Evolutionary conservation across 2,113 vertebrate genomes (phyloP).

Genomic region (Arothron firmamentum): DNA sequence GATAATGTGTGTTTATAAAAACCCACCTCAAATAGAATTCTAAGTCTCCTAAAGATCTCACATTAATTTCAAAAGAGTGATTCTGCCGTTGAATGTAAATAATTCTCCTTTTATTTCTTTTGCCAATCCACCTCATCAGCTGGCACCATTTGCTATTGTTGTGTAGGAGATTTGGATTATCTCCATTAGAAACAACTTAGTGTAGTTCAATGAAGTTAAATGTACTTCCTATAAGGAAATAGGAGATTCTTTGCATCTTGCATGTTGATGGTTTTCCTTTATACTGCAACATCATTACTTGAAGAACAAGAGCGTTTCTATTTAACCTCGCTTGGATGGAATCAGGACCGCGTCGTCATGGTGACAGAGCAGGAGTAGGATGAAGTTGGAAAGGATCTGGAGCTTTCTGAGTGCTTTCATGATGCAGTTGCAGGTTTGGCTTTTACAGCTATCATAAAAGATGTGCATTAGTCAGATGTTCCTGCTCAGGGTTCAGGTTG

Average conservation of each 20-base stretch:
- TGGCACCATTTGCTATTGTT: constrained; percentile 8
- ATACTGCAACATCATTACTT: no score
- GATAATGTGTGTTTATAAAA: constrained; percentile 6
- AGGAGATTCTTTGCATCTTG: background rate
- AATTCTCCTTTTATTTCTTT: background rate
- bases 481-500: constrained; percentile 6
- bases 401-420: background rate
- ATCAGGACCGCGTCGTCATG: no score
- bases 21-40: constrained; percentile 17
- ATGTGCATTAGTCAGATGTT: constrained; percentile 7
- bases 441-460: constrained; percentile 5
- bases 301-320: no score
- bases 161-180: constrained; percentile 12
- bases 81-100: constrained; percentile 13
- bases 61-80: constrained; percentile 21
- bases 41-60: constrained; percentile 9
- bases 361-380: no score
- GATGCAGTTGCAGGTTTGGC: background rate
- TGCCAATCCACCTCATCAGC: constrained; percentile 8
- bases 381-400: no score
- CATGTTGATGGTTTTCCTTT: no score
- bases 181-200: background rate
- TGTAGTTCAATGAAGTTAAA: background rate
- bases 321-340: no score
- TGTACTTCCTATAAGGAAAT: background rate